Percentiles rank a stretch among this genome's conserved stretches.
Conservation (phyloP, 2,113 vertebrate genomes). For the human region DNA sequence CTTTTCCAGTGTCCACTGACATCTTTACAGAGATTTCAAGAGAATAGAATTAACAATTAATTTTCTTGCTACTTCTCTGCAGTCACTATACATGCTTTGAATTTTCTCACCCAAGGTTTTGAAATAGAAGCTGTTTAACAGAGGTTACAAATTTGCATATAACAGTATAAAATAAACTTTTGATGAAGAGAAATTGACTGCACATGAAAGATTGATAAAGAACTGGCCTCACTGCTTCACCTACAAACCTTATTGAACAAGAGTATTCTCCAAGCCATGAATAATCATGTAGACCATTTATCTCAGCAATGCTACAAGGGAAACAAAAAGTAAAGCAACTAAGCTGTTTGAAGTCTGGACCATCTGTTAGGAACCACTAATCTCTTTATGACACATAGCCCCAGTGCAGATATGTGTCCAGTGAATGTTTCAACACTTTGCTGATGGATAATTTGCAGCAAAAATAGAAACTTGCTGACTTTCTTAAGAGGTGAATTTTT, state of each 20-base stretch:
- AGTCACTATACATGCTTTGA: slow-evolving; percentile 32
- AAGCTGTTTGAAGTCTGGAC: slow-evolving; percentile 34
- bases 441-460: slow-evolving; percentile 21
- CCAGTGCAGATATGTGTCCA: background rate
- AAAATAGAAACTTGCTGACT: slow-evolving; percentile 17
- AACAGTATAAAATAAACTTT: slow-evolving; percentile 53
- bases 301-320: background rate
- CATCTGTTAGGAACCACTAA: background rate
- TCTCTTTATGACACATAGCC: background rate
- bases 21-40: slow-evolving; percentile 45
- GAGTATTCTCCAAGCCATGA: background rate
- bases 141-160: slow-evolving; percentile 53
- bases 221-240: background rate
- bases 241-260: slow-evolving; percentile 27
- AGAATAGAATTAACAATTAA: slow-evolving; percentile 26
- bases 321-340: slow-evolving; percentile 11
- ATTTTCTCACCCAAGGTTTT: slow-evolving; percentile 63
- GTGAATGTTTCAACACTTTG: background rate
- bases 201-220: slow-evolving; percentile 47
- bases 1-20: slow-evolving; percentile 6
- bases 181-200: slow-evolving; percentile 54
- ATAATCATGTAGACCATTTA: slow-evolving; percentile 53
- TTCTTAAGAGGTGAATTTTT: slow-evolving; percentile 28
- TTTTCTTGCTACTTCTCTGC: slow-evolving; percentile 28
- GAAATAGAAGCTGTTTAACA: slow-evolving; percentile 51